These are phyloP conservation scores for Macrochelys suwanniensis DNA, from an alignment of 2,797 vertebrate species.

Conservation along the genomic window DNA sequence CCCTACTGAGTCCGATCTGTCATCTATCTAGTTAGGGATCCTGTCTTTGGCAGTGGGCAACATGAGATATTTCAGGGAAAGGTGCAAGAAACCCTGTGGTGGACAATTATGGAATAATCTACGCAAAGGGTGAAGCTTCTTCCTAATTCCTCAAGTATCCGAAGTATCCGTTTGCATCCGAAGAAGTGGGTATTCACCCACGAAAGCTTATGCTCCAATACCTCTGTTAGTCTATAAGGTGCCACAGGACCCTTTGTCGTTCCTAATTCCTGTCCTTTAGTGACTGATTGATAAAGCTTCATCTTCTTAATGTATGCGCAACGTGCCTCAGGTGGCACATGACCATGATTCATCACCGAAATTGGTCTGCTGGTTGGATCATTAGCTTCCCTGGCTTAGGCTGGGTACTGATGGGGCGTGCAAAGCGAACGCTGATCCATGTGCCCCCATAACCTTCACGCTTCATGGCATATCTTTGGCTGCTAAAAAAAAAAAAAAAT, in stretches of 20 bases:
- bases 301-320: too few relatives aligned
- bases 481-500: neutral
- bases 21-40: neutral
- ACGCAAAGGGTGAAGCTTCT: neutral
- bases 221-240: too few relatives aligned
- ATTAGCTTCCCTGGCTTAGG: too few relatives aligned
- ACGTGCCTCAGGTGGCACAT: too few relatives aligned
- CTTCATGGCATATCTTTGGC: constrained; percentile 31
- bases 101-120: neutral
- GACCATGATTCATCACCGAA: too few relatives aligned
- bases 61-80: constrained; percentile 26
- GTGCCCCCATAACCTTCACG: neutral
- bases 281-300: constrained; percentile 8
- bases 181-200: too few relatives aligned
- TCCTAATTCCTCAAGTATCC: neutral
- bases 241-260: too few relatives aligned
- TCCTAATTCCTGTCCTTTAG: neutral
- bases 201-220: too few relatives aligned
- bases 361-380: too few relatives aligned
- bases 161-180: too few relatives aligned
- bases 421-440: too few relatives aligned
- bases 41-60: neutral
- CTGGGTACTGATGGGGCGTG: too few relatives aligned
- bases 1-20: neutral
- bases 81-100: neutral